Conservation (phyloP, 2,888 invertebrate genomes). For the Agrochola macilenta region DNA sequence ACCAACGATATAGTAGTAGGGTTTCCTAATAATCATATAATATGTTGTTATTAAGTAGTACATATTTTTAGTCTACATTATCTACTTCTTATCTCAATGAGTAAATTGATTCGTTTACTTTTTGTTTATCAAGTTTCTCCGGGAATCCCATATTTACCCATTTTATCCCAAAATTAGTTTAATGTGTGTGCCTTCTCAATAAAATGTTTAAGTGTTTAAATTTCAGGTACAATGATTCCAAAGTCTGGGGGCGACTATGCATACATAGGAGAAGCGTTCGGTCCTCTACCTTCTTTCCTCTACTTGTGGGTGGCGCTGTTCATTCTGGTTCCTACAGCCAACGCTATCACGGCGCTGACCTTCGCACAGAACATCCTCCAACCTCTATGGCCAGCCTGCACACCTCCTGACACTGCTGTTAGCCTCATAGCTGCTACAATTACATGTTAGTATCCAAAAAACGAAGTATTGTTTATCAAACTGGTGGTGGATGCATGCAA, state of each 20-base stretch:
- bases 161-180: not conserved
- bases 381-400: constrained; percentile 96
- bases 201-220: constrained; percentile 24
- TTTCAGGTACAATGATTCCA: constrained; percentile 97
- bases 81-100: not conserved
- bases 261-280: constrained; percentile 97
- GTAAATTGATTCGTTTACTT: not conserved
- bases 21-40: not conserved
- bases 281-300: constrained; percentile 96
- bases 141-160: not conserved
- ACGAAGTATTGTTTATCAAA: not conserved
- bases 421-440: constrained; percentile 96
- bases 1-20: not conserved
- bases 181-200: constrained; percentile 21
- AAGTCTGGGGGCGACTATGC: constrained; percentile 99
- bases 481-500: not conserved
- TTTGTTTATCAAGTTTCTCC: not conserved
- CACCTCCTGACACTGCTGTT: constrained; percentile 95
- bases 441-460: constrained; percentile 92
- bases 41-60: not conserved
- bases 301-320: constrained; percentile 98
- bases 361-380: constrained; percentile 98
- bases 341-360: constrained; percentile 98
- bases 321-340: constrained; percentile 97
- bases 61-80: not conserved